Base-by-base conservation (phyloP, 2,113 vertebrate species). In the Pangasianodon hypophthalmus region DNA sequence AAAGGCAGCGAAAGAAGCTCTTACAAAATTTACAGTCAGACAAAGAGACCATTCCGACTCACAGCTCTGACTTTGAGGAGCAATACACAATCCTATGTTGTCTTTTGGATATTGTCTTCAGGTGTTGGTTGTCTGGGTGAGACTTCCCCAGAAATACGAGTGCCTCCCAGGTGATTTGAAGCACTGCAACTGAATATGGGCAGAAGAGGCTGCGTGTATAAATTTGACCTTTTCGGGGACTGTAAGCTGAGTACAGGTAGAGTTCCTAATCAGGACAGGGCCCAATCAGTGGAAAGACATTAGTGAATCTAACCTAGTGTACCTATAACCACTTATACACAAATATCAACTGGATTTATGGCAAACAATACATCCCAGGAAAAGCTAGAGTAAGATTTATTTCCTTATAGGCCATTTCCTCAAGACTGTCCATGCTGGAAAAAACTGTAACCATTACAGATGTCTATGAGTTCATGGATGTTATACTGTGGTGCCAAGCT, bases 161-260 rank as follows among this genome's bases (percentile, higher is more conserved):
- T 29, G 50, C 83, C 52, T 88, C 26, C 9, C 52, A 29, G 24
- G 85, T 29, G n/a, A 77, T 60, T 73, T 56, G 50, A 90, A 82
- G 85, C 71, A 87, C 3, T 26, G 81, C 58, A 87, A 87, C 81
- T 80, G 80, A 87, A 92, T 90, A 92, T 90, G 87, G 87, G 84
- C 37, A 24, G 69, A 50, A 84, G 79, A 71, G 80, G 64, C 86
- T 41, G 29, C 37, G 64, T 73, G 44, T 84, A 89, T 85, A 79
- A 69, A 89, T 37, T 18, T 89, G 80, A 89, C 73, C 85, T 84
- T 79, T 87, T 83, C 16, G 14, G 64, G 64, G 85, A 81, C 82
- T 90, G 85, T 89, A 90, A 89, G 21, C 13, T 80, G 84, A 90
- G 89, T 89, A 84, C 62, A 80, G 73, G 21, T 56, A 32, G 37